Conservation (phyloP, 2,113 vertebrate species). For the Hyaena hyaena region DNA sequence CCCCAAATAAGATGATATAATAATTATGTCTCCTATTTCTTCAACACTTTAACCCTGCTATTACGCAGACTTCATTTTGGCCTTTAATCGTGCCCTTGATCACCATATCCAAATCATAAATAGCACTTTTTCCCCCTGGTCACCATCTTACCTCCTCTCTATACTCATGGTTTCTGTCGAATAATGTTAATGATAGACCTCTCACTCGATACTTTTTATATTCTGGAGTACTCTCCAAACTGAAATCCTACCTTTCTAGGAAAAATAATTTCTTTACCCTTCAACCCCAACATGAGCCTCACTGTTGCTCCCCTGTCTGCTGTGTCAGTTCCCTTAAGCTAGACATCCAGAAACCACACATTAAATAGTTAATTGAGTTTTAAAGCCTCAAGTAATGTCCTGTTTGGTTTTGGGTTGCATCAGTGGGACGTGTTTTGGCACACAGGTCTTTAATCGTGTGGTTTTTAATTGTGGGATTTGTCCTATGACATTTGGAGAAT, state of each 20-base stretch:
- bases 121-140: neutral
- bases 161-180: neutral
- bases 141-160: neutral
- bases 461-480: slow-evolving; percentile 39
- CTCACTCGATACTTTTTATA: neutral
- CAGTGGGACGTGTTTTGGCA: neutral
- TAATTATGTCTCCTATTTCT: neutral
- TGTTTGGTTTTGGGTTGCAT: neutral
- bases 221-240: neutral
- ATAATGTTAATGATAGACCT: neutral
- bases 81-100: neutral
- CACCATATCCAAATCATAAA: neutral
- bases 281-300: neutral
- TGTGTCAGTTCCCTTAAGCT: neutral
- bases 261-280: neutral
- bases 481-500: slow-evolving; percentile 40
- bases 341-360: neutral
- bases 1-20: neutral
- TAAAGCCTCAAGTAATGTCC: neutral
- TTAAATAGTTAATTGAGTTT: neutral
- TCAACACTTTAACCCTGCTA: neutral
- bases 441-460: neutral
- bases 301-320: neutral
- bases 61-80: neutral
- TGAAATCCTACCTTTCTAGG: neutral